Percentiles rank a stretch among this genome's conserved stretches.
phyloP scores from a whole-genome alignment of 2,113 vertebrate genomes.

The Cololabis saira region DNA sequence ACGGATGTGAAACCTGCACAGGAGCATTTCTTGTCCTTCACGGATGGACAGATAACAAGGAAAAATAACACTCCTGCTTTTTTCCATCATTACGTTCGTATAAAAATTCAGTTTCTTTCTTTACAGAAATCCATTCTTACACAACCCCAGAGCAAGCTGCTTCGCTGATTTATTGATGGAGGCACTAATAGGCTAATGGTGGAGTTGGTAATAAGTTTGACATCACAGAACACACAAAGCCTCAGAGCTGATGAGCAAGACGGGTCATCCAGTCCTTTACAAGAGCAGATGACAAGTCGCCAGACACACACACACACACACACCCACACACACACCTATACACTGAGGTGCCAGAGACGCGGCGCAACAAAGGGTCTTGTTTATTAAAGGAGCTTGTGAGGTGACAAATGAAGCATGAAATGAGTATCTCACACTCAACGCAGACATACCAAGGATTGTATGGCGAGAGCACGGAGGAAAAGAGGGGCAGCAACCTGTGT shows the following conservation, averaged over 20 bases:
- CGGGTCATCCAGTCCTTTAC: constrained; percentile 39
- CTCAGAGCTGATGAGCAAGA: constrained; percentile 21
- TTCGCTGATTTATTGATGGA: constrained; percentile 22
- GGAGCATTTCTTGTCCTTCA: constrained; percentile 11
- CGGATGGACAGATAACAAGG: constrained; percentile 12
- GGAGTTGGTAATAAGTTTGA: constrained; percentile 45
- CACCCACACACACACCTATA: not conserved
- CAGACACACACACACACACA: constrained; percentile 4
- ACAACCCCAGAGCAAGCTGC: constrained; percentile 24
- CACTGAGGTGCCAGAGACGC: constrained; percentile 20
- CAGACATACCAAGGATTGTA: constrained; percentile 58
- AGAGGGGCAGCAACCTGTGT: constrained; percentile 53
- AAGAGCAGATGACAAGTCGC: constrained; percentile 16
- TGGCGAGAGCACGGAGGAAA: constrained; percentile 23
- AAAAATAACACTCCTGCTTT: constrained; percentile 9
- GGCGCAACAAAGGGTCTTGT: constrained; percentile 59
- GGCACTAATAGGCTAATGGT: constrained; percentile 10
- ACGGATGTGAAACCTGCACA: constrained; percentile 30
- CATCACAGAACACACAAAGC: constrained; percentile 11
- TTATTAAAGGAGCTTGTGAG: constrained; percentile 71
- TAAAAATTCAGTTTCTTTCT: constrained; percentile 11
- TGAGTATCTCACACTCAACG: constrained; percentile 59
- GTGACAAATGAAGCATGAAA: constrained; percentile 77
- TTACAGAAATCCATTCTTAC: constrained; percentile 12
- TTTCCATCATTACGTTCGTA: not conserved